Evolutionary conservation across 2,797 vertebrate genomes (phyloP), one percentile per base, ranked within the genome.

Genomic region (Ataeniobius toweri): DNA sequence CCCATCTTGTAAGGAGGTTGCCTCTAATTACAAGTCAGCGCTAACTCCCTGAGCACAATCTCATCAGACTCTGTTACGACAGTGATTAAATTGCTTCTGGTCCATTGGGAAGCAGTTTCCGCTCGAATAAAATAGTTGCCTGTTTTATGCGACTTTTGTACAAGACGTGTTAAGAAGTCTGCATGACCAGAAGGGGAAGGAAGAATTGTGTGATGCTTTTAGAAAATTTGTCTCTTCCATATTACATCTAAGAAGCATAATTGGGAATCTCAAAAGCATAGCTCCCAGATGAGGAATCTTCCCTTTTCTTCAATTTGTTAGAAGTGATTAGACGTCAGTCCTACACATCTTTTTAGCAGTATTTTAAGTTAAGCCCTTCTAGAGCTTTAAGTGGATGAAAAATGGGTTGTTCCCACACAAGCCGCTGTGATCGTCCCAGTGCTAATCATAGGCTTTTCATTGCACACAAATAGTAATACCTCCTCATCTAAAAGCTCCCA

Each of bases 21-120:
- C 78, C 74, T 90, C 84, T 94, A 94, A 95, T 95, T 91, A 94
- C 83, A 89, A 81, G 87, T 89, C 89, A 80, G 79, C 77, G 85
- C 84, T 78, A 84, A 92, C 86, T 89, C 88, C 86, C 85, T 70
- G 73, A 87, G 80, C 85, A 53, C 69, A 80, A 71, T 91, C 91
- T 91, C 90, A 88, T 93, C 89, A 88, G 75, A 90, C 91, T 91
- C 88, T 89, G 93, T 93, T 93, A 91, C 74, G 58, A 88, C 83
- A 72, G 90, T 93, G 90, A 93, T 93, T 93, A 91, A 90, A 93
- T 88, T 87, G 91, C 89, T 78, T 80, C 81, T 44, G 82, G 80
- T 77, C 85, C 73, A 44, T 58, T 78, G 85, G 85, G 82, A 76
- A 77, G 73, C 73, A 61, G 72, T 76, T 58, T 58, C 71, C 75